phyloP scores from a whole-genome alignment of 2,113 vertebrate species.

The Triplophysa dalaica region DNA sequence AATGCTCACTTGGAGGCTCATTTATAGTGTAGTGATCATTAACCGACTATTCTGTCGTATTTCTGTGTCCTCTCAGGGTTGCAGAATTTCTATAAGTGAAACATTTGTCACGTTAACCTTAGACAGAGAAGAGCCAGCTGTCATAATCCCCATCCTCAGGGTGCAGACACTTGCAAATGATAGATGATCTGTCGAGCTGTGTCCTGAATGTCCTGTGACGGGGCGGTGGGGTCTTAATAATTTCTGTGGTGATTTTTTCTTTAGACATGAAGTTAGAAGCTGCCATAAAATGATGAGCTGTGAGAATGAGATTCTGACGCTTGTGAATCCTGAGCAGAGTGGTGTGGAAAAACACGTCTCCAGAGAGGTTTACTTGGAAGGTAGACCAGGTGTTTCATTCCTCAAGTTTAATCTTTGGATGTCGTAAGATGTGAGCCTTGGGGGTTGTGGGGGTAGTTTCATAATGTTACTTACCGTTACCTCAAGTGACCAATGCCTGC shows the following conservation, averaged over 20 bases:
- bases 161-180: slow-evolving; percentile 24
- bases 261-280: slow-evolving; percentile 15
- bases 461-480: not conserved
- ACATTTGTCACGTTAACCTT: slow-evolving; percentile 37
- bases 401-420: not conserved
- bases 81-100: slow-evolving; percentile 32
- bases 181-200: slow-evolving; percentile 35
- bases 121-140: slow-evolving; percentile 17
- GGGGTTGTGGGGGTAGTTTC: not conserved
- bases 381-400: not conserved
- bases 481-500: not conserved
- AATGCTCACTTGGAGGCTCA: not conserved
- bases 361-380: not conserved
- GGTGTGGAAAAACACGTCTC: slow-evolving; percentile 7
- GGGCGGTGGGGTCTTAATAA: slow-evolving; percentile 12
- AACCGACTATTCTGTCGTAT: not conserved
- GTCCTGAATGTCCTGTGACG: not conserved
- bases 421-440: not conserved
- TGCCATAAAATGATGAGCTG: slow-evolving; percentile 14
- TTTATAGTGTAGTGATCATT: slow-evolving; percentile 23
- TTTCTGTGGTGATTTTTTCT: slow-evolving; percentile 8
- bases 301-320: slow-evolving; percentile 29
- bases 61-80: not conserved
- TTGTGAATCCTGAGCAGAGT: slow-evolving; percentile 9
- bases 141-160: slow-evolving; percentile 20